Conservation (phyloP, 2,113 vertebrate species). For the Cheirogaleus medius region DNA sequence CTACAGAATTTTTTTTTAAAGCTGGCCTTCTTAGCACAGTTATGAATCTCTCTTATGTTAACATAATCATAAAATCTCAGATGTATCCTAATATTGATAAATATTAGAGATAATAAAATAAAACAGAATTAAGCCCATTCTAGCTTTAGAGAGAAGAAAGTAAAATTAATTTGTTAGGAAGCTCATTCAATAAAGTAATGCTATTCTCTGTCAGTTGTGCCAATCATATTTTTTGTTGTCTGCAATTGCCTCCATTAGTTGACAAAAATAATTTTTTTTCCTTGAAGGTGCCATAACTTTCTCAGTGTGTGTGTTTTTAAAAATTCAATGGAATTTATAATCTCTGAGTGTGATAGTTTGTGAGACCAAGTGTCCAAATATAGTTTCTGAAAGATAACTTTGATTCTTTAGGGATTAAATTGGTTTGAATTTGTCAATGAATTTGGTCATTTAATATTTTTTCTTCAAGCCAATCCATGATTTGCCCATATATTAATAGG, state of each 20-base stretch:
- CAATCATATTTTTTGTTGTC: not conserved
- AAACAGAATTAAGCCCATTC: not conserved
- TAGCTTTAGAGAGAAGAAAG: slow-evolving; percentile 20
- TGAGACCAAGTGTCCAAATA: not conserved
- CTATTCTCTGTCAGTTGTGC: not conserved
- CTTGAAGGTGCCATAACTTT: not conserved
- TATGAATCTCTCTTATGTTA: not conserved
- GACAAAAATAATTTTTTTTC: not conserved
- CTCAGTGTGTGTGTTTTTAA: not conserved
- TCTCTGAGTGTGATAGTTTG: not conserved
- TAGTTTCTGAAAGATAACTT: not conserved
- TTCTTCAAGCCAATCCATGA: not conserved
- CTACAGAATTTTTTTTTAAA: not conserved
- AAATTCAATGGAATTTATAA: not conserved
- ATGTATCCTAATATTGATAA: not conserved
- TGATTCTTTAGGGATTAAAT: not conserved
- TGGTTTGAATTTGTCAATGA: not conserved
- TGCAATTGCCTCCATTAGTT: not conserved
- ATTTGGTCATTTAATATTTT: not conserved
- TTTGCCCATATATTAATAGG: not conserved
- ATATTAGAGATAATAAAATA: not conserved
- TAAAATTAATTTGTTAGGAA: slow-evolving; percentile 23
- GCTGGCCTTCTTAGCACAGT: not conserved
- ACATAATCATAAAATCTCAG: not conserved
- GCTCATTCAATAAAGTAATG: not conserved